These are phyloP conservation scores for Echinometra lucunter DNA, from an alignment of 53 echinoderm and acorn worm species.

Conservation along the genomic window DNA sequence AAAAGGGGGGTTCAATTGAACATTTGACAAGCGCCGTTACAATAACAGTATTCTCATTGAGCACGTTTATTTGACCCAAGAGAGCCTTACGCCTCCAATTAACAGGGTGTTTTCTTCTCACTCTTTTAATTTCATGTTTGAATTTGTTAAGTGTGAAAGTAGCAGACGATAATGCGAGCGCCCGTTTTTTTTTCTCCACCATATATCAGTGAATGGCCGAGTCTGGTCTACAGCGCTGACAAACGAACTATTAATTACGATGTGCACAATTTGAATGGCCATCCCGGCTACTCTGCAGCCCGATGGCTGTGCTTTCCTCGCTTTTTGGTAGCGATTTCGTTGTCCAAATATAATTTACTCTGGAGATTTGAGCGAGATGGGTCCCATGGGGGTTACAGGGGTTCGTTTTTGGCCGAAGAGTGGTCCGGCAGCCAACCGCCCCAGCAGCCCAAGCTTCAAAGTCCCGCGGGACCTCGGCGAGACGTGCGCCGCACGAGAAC, in stretches of 20 bases:
- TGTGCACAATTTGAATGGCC: background rate
- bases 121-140: slow-evolving; percentile 2
- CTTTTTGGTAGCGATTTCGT: slow-evolving; percentile 56
- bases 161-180: slow-evolving; percentile 37
- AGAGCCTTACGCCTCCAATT: slow-evolving; percentile 32
- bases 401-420: slow-evolving; percentile 22
- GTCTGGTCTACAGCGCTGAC: slow-evolving; percentile 18
- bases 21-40: slow-evolving; percentile 18
- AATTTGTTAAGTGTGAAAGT: slow-evolving; percentile 34
- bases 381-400: slow-evolving; percentile 16
- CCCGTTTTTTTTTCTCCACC: slow-evolving; percentile 9
- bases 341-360: slow-evolving; percentile 63
- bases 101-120: slow-evolving; percentile 36
- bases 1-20: background rate
- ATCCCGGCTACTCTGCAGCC: background rate
- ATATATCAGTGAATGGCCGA: background rate
- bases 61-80: slow-evolving; percentile 41
- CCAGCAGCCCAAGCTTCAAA: background rate
- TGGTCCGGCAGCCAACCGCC: slow-evolving; percentile 5
- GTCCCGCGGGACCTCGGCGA: slow-evolving; percentile 42
- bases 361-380: slow-evolving; percentile 23
- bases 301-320: background rate
- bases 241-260: slow-evolving; percentile 2
- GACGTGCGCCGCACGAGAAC: slow-evolving; percentile 12
- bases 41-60: slow-evolving; percentile 38